A percentile compares a stretch with the other conserved stretches of the same genome.
phyloP scores from a whole-genome alignment of 2,797 vertebrate species.

The Rhyacichthys aspro region DNA sequence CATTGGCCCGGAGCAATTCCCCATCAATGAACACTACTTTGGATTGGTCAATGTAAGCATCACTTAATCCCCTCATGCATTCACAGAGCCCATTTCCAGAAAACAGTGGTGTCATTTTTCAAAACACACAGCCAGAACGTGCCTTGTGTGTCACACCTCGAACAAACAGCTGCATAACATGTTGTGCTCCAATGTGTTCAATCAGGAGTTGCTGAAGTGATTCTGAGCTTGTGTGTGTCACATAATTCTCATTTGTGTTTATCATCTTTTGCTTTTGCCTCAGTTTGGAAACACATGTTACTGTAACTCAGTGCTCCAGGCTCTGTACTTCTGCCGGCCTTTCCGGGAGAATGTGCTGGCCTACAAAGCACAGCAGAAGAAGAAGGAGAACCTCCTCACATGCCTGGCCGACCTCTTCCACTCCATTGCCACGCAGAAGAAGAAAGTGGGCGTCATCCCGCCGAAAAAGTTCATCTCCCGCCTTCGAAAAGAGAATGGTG shows the following conservation, averaged over 20 bases:
- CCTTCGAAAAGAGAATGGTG: conserved; percentile 95
- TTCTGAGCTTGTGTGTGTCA: not conserved
- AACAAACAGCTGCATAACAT: conserved; percentile 10
- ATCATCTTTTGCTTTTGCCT: conserved; percentile 11
- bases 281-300: conserved; percentile 99
- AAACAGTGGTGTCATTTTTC: conserved; percentile 56
- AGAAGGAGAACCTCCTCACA: conserved; percentile 97
- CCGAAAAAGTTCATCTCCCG: conserved; percentile 99
- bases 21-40: conserved; percentile 89
- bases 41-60: conserved; percentile 88
- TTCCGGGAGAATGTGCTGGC: conserved; percentile 97
- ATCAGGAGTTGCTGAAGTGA: not conserved
- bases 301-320: conserved; percentile 98
- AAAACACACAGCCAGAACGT: conserved; percentile 42
- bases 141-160: conserved; percentile 35
- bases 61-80: conserved; percentile 37
- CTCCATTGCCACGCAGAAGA: conserved; percentile 98
- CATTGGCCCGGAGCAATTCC: conserved; percentile 89
- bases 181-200: conserved; percentile 29
- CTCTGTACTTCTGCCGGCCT: conserved; percentile 94
- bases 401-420: conserved; percentile 98
- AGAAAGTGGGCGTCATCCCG: conserved; percentile 97
- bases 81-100: conserved; percentile 24
- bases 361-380: conserved; percentile 98
- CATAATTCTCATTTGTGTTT: conserved; percentile 2